Percentiles rank a stretch among this genome's conserved stretches.
Evolutionary conservation across 1,140 invertebrate species (phyloP).

Genomic region (Venturia canescens): DNA sequence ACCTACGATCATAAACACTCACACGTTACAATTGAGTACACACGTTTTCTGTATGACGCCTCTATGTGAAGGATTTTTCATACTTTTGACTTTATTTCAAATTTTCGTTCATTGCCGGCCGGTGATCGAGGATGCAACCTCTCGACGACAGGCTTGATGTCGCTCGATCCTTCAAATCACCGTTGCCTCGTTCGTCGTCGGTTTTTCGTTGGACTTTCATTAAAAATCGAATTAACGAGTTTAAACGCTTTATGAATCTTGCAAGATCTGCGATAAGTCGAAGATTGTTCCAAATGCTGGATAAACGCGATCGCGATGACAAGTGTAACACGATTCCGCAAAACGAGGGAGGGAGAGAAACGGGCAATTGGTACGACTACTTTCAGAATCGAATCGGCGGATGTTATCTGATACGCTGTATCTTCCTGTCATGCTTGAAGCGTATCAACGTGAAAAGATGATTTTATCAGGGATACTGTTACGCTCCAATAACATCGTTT

Average conservation of each 20-base stretch:
- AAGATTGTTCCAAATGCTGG: constrained; percentile 13
- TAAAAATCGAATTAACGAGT: background rate
- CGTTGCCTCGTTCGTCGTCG: background rate
- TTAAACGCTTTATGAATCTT: background rate
- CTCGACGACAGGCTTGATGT: too few species aligned
- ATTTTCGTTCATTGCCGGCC: background rate
- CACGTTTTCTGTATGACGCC: constrained; percentile 1
- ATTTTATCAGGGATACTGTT: background rate
- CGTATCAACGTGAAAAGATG: background rate
- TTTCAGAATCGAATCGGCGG: background rate
- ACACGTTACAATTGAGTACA: constrained; percentile 9
- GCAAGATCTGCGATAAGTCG: background rate
- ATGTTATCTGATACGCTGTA: constrained; percentile 7
- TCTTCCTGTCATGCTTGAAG: background rate
- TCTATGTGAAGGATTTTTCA: background rate
- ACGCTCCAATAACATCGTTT: background rate
- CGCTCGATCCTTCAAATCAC: background rate
- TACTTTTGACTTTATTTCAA: background rate
- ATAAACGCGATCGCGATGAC: constrained; percentile 5
- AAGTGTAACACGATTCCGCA: background rate
- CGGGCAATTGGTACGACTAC: background rate
- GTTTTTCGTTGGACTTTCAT: background rate
- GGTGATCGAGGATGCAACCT: too few species aligned
- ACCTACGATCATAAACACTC: constrained; percentile 40
- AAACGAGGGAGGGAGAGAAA: too few species aligned